Evolutionary conservation across 2,797 vertebrate genomes (phyloP), one percentile per base, ranked within the genome.

Genomic region (Sebastes trivittatus): DNA sequence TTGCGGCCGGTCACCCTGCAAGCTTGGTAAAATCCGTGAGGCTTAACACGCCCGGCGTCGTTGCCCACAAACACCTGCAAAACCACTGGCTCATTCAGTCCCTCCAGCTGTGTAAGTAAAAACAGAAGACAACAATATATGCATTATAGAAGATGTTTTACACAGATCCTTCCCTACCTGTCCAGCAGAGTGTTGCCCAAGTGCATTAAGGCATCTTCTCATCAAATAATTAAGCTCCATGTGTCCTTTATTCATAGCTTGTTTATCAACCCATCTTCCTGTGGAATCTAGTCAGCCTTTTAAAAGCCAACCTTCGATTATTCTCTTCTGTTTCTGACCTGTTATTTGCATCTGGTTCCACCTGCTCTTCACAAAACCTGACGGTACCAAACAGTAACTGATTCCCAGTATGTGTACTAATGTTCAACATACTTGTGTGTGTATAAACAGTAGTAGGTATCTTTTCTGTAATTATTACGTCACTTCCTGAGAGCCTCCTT

Each of bases 11-110:
- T 99, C 16, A 99, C 98, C 66, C 97, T 94, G 90, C 98, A 99
- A 30, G 98, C 98, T 94, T 99, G 98, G 93, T 99, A 99, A 95
- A 99, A 99, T 29, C 98, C 98, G 22, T 99, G 98, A 0, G 98
- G 98, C 88, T 98, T 99, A 88, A 99, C 98, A 3, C 98, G 97
- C 2, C 98, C 98, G 0, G 97, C 94, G 84, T 99, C 98, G 1
- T 98, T 99, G n/a, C 97, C 98, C 83, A 99, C 98, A 77, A 99
- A 99, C 49, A 99, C 97, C 86, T 98, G 98, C 87, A 99, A 94
- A 81, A 98, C 95, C 88, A 98, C 98, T 0, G 97, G 95, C 83
- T 99, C 98, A 11, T 96, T 99, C 92, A 98, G 96, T 55, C 98
- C 98, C 91, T 99, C 98, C 93, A 99, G 94, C 98, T 99, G 94